These are phyloP conservation scores for Cynodonichthys magdalenae DNA, from an alignment of 2,797 vertebrate genomes.

Conservation along the genomic window DNA sequence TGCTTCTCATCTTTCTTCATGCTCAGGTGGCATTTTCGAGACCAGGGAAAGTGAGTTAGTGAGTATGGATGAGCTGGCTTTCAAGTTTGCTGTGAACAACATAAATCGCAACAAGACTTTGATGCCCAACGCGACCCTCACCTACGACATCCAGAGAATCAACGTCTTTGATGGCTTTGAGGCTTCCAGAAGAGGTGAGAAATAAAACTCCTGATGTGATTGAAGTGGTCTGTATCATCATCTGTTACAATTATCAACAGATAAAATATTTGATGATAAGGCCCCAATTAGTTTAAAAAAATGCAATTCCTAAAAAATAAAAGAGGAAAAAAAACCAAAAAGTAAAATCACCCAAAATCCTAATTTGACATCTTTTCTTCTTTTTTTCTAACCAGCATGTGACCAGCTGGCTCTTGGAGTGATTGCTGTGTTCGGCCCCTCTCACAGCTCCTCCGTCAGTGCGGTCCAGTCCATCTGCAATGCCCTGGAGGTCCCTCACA, in stretches of 20 bases:
- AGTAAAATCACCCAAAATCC: too few relatives aligned
- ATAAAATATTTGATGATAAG: too few relatives aligned
- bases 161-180: conserved; percentile 98
- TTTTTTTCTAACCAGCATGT: conserved; percentile 82
- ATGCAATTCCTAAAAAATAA: too few relatives aligned
- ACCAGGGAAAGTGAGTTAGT: conserved; percentile 94
- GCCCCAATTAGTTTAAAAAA: too few relatives aligned
- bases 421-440: conserved; percentile 93
- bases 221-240: background rate
- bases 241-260: background rate
- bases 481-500: conserved; percentile 95
- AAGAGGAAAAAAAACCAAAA: too few relatives aligned
- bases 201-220: background rate
- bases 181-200: conserved; percentile 93
- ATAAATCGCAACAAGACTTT: conserved; percentile 97
- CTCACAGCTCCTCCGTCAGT: conserved; percentile 94
- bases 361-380: background rate
- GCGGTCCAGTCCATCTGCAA: conserved; percentile 98
- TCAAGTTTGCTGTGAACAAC: conserved; percentile 97
- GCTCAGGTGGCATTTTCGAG: conserved; percentile 96
- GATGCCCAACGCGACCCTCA: conserved; percentile 96
- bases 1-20: conserved; percentile 21
- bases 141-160: conserved; percentile 98
- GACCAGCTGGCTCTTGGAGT: conserved; percentile 96
- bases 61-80: conserved; percentile 95